Base-by-base conservation (phyloP, 2,888 invertebrate genomes). In the Nomada lathburiana region DNA sequence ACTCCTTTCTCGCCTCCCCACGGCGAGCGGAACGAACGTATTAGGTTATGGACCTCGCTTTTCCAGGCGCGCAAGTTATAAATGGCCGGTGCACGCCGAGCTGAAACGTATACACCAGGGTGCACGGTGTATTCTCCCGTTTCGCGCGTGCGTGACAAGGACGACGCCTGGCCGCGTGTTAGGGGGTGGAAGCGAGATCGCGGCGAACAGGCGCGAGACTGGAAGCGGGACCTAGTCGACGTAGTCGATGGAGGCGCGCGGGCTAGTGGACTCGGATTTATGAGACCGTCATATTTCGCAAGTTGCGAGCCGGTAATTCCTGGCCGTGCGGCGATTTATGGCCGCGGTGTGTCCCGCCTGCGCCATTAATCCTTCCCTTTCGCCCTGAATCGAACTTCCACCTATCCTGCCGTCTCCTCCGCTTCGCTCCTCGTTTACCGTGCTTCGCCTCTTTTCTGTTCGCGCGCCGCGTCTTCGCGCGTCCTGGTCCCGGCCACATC, bases 221-320 rank as follows among this genome's bases (percentile, higher is more conserved):
- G 85, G 83, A 84, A 81, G 85, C 80, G 86, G 78, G 87, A 82
- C 86, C 86, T 80, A 84, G 84, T 80, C 91, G 91, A 92, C 84
- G 82, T 87, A 88, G 90, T 89, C 90, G 91, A 90, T 90, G 88
- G 91, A 90, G 89, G 91, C 93, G 93, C 92, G 92, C 90, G 88
- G 92, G 93, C 94, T 92, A 92, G 93, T 94, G 92, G 90, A 90
- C 93, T 93, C 91, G 92, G 93, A 95, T 95, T 95, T 95, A 95
- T 94, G 95, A 94, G 94, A 93, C 94, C 94, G 95, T 95, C 95
- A 95, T 95, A 95, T 95, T 95, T 95, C 94, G 95, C 94, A 94
- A 95, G 94, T 94, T 94, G 95, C 95, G 94, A 94, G 95, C 94
- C 94, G 94, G 95, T 95, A 95, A 95, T 95, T 95, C 94, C 95